These are phyloP conservation scores for Phorcus lineatus DNA, from an alignment of 2,888 invertebrate species.

Conservation along the genomic window DNA sequence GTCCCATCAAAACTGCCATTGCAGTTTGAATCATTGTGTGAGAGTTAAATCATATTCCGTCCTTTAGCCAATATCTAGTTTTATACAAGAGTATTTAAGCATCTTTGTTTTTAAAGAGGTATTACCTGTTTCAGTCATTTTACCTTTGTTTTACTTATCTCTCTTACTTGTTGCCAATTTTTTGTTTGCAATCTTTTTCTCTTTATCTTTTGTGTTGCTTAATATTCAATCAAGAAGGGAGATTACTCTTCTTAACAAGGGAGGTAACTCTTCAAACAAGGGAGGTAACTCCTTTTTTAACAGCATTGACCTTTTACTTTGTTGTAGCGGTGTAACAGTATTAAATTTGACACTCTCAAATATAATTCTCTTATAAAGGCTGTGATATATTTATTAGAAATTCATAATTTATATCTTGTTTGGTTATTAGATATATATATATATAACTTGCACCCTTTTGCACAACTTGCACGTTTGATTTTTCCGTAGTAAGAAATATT, in stretches of 20 bases:
- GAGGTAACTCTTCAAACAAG: not conserved
- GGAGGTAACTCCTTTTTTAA: not conserved
- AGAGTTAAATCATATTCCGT: not conserved
- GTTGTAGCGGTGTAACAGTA: constrained; percentile 1
- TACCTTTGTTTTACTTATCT: not conserved
- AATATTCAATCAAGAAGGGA: too few relatives aligned
- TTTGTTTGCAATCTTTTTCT: constrained; percentile 9
- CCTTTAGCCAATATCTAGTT: not conserved
- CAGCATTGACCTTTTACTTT: not conserved
- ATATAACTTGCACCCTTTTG: not conserved
- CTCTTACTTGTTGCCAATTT: not conserved
- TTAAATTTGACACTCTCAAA: not conserved
- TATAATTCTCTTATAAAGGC: constrained; percentile 8
- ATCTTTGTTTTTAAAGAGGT: not conserved
- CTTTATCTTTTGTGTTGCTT: not conserved
- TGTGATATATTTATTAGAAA: constrained; percentile 13
- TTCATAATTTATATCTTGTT: constrained; percentile 4
- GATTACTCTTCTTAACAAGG: not conserved
- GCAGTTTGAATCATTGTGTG: not conserved
- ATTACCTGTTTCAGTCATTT: not conserved
- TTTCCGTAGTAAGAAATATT: too few relatives aligned
- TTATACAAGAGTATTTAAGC: not conserved
- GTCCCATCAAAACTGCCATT: not conserved
- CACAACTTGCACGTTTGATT: not conserved
- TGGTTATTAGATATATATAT: not conserved